These are phyloP conservation scores for Hermodice carunculata DNA, from an alignment of 2,888 invertebrate species.

Conservation along the genomic window DNA sequence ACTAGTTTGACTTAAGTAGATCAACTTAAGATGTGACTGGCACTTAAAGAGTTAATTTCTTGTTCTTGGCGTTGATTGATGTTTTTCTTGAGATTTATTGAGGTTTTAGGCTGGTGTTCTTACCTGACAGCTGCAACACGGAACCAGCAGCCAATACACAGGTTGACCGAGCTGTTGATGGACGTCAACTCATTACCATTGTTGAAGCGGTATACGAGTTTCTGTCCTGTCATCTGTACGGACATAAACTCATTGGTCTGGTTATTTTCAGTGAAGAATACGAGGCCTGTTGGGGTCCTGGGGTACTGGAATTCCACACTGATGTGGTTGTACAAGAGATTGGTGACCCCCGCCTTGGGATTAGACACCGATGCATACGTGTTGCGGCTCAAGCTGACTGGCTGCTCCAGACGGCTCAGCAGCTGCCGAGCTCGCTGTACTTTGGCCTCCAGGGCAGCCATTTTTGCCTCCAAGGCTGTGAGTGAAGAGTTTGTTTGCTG, in stretches of 20 bases:
- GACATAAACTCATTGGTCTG: conserved; percentile 33
- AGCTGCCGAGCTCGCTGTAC: conserved; percentile 26
- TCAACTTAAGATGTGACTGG: no score
- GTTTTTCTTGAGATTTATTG: no score
- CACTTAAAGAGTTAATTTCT: no score
- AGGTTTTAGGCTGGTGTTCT: no score
- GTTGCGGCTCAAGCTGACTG: conserved; percentile 42
- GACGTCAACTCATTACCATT: conserved; percentile 22
- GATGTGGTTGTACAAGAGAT: no score
- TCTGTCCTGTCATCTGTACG: conserved; percentile 36
- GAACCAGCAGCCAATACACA: conserved; percentile 46
- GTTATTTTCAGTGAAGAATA: conserved; percentile 46
- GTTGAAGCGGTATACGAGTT: conserved; percentile 44
- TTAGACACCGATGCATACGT: conserved; percentile 30
- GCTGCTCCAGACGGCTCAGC: conserved; percentile 39
- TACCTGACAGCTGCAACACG: conserved; percentile 47
- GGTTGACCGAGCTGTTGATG: conserved; percentile 29
- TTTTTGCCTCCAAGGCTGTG: conserved; percentile 13
- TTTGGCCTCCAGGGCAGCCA: conserved; percentile 31
- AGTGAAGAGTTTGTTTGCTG: no score
- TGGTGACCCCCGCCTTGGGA: conserved; percentile 17
- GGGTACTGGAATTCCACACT: conserved; percentile 8
- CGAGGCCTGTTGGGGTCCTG: conserved; percentile 23
- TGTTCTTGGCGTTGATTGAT: no score
- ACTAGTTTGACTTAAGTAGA: no score